Base-by-base conservation (phyloP, 1,140 invertebrate genomes). In the Eriosoma lanigerum region DNA sequence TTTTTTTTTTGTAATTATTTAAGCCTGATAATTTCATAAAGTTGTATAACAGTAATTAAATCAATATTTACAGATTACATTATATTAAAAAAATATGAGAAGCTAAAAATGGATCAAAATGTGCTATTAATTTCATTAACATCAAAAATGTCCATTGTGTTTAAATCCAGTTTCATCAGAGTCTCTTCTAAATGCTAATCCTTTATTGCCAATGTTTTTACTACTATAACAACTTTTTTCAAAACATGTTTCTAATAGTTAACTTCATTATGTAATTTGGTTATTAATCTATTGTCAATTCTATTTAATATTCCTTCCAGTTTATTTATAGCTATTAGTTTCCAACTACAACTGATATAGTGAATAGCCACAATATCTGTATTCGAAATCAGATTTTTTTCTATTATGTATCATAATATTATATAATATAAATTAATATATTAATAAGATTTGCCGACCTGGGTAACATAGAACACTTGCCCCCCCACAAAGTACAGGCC, bases 131-230 rank as follows among this genome's bases (percentile, higher is more conserved):
- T 66, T 66, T 13, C 26, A 66, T 32, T 38, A 15, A 38, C 64
- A 66, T 66, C 5, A 66, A 66, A 66, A 66, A n/a, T 70, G 48
- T 46, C 66, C 66, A 70, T 46, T 70, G 13, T 26, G 66, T 70
- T 0, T 5, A 4, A 12, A 5, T 70, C 66, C 44, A 70, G 48
- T 46, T 70, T 70, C 48, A 3, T 70, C 66, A 24, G 32, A 44
- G 38, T 44, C 8, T 26, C 19, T 21, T 70, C 38, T 70, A 46
- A 70, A 70, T 4, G 21, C 32, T 4, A 70, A 70, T 70, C 66
- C 66, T 70, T 44, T 15, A 70, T 70, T 21, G 32, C 19, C 44
- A 70, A 46, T 4, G 21, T 46, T 70, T 70, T 70, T 13, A 70
- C 66, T 15, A 70, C 66, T 70, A 46, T 38, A n/a, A 66, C 19